Conservation (phyloP, 1,140 invertebrate species). For the Arctopsyche grandis region DNA sequence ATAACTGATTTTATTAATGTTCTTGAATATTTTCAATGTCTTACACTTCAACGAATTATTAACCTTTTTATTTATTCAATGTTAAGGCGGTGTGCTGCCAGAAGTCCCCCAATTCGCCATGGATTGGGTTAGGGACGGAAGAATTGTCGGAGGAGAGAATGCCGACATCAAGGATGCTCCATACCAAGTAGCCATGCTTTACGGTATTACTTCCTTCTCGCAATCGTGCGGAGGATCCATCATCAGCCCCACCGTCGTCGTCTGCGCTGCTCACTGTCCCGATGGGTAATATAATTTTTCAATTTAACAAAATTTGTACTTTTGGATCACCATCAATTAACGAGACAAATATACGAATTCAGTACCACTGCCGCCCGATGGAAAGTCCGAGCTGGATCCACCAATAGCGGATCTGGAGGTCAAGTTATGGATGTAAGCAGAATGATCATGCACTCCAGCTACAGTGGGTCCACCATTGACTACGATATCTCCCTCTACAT, state of each 20-base stretch:
- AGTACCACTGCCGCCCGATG: constrained; percentile 17
- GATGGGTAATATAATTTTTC: neutral
- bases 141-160: constrained; percentile 43
- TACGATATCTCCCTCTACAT: constrained; percentile 32
- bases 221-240: constrained; percentile 31
- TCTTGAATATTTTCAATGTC: neutral
- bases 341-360: neutral
- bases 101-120: constrained; percentile 13
- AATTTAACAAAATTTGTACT: neutral
- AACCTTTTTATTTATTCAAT: neutral
- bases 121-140: constrained; percentile 36
- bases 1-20: neutral
- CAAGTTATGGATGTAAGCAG: constrained; percentile 19
- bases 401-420: constrained; percentile 13
- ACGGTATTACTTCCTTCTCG: neutral
- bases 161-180: constrained; percentile 50
- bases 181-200: constrained; percentile 50
- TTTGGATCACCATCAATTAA: too few relatives aligned
- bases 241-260: neutral
- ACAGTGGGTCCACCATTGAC: constrained; percentile 30
- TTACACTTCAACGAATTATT: too few relatives aligned
- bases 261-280: constrained; percentile 23
- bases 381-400: constrained; percentile 27
- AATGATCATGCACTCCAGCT: neutral
- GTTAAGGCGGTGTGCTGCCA: constrained; percentile 17